Evolutionary conservation across 2,888 invertebrate genomes (phyloP).

Genomic region (Xanthorhoe designata): DNA sequence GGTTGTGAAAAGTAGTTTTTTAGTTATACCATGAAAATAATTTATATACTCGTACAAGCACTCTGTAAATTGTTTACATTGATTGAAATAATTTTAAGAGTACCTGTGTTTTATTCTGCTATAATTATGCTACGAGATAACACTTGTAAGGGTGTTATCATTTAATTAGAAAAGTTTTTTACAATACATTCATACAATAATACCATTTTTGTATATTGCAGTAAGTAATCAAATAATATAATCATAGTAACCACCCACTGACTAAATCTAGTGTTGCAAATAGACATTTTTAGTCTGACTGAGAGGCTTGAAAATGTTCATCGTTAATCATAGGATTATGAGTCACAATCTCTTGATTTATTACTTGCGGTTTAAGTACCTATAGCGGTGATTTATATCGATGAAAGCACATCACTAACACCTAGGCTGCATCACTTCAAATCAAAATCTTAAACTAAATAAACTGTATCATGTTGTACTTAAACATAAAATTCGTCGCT

Average conservation of each 20-base stretch:
- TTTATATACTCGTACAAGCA: no score
- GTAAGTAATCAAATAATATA: neutral
- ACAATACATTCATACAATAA: neutral
- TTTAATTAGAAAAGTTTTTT: no score
- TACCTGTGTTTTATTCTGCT: no score
- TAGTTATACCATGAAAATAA: no score
- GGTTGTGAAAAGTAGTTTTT: no score
- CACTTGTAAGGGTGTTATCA: no score
- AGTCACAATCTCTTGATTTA: conserved; percentile 39
- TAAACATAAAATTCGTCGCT: neutral
- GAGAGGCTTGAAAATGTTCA: conserved; percentile 37
- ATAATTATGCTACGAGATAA: no score
- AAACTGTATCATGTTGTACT: neutral
- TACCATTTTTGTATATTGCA: neutral
- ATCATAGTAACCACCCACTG: conserved; percentile 29
- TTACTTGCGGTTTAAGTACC: conserved; percentile 24
- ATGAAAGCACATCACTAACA: conserved; percentile 51
- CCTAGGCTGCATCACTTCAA: conserved; percentile 30
- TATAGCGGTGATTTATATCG: conserved; percentile 49
- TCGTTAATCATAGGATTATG: conserved; percentile 44
- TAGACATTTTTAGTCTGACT: conserved; percentile 40
- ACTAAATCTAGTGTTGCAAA: conserved; percentile 34
- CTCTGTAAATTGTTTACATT: no score
- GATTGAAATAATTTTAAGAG: no score
- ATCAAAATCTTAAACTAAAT: neutral